A percentile compares a stretch with the other conserved stretches of the same genome.
These are phyloP conservation scores for Mythimna lalbum DNA, from an alignment of 2,888 invertebrate genomes.

Conservation along the genomic window DNA sequence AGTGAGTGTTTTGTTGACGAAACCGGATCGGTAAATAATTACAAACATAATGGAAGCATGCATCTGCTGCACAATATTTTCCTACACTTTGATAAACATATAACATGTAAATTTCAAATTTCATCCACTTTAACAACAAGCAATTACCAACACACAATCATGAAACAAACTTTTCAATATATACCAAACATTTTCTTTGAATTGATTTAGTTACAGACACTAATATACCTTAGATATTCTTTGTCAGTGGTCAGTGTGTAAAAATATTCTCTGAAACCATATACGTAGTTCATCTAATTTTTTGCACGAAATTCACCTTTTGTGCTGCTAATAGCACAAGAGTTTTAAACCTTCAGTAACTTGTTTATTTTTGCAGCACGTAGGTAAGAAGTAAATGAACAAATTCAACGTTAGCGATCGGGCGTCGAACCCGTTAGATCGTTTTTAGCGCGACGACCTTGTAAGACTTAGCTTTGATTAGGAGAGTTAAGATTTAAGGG, in stretches of 20 bases:
- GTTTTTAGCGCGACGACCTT: conserved; percentile 88
- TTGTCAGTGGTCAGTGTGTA: neutral
- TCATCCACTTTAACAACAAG: conserved; percentile 23
- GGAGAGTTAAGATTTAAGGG: conserved; percentile 47
- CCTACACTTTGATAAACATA: conserved; percentile 28
- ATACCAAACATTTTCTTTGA: neutral
- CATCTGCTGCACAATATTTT: conserved; percentile 58
- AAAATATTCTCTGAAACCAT: neutral
- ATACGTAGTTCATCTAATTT: neutral
- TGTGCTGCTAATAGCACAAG: conserved; percentile 11
- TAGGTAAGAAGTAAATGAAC: conserved; percentile 61
- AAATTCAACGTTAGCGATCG: conserved; percentile 73
- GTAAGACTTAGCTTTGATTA: conserved; percentile 67
- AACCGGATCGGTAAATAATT: conserved; percentile 82
- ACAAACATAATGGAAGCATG: conserved; percentile 63
- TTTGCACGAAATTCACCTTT: conserved; percentile 14
- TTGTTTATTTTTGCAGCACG: conserved; percentile 62
- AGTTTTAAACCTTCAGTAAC: conserved; percentile 23
- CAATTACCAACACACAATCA: neutral
- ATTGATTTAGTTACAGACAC: neutral
- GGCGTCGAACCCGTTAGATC: conserved; percentile 86
- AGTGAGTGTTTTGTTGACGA: conserved; percentile 83
- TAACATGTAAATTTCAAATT: conserved; percentile 12
- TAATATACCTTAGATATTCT: conserved; percentile 4
- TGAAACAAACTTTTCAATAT: neutral